Conservation (phyloP, 2,888 invertebrate genomes). For the Plagodis pulveraria region DNA sequence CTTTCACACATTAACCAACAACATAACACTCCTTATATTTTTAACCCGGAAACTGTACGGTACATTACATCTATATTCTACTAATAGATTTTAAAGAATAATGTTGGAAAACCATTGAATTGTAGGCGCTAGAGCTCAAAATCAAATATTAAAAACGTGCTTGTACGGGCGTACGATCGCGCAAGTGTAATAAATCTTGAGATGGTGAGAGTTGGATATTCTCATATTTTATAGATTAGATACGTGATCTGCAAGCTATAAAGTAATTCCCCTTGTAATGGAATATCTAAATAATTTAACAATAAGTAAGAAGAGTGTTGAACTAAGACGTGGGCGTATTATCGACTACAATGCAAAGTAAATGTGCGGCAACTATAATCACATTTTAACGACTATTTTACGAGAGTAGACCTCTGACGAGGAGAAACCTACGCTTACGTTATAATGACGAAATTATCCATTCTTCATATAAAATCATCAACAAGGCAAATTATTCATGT, state of each 20-base stretch:
- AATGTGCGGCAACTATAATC: conserved; percentile 17
- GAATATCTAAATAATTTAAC: background rate
- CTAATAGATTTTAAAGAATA: too few species aligned
- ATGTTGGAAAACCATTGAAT: too few species aligned
- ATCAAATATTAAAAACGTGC: too few species aligned
- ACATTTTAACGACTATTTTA: conserved; percentile 24
- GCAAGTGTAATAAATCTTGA: too few species aligned
- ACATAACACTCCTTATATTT: too few species aligned
- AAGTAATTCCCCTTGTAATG: background rate
- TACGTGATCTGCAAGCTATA: conserved; percentile 13
- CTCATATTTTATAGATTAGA: conserved; percentile 4
- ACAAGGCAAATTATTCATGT: conserved; percentile 39
- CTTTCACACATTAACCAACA: too few species aligned
- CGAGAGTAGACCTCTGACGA: conserved; percentile 19
- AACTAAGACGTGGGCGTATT: conserved; percentile 2
- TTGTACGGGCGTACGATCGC: too few species aligned
- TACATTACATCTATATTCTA: too few species aligned
- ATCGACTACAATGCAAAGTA: conserved; percentile 8
- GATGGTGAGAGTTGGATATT: too few species aligned
- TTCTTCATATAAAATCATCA: conserved; percentile 33
- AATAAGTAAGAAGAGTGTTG: conserved; percentile 6
- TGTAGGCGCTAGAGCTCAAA: too few species aligned
- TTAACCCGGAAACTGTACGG: too few species aligned
- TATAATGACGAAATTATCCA: conserved; percentile 21
- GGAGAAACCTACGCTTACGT: conserved; percentile 18